Conservation (phyloP, 53 echinoderm and acorn worm genomes). For the Mesocentrotus franciscanus region DNA sequence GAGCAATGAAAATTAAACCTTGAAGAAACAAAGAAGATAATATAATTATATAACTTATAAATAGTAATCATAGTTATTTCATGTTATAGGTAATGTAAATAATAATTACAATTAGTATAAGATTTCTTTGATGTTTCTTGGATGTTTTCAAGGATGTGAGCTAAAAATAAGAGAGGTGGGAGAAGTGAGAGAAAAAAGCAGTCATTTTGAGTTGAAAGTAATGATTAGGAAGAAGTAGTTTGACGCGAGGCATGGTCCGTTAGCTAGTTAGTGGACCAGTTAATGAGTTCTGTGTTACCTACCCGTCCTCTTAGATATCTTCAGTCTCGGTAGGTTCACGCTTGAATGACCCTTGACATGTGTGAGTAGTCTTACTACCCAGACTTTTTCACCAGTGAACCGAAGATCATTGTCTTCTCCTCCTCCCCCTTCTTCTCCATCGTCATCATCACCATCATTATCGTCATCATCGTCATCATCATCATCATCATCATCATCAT, state of each 20-base stretch:
- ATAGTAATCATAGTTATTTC: no score
- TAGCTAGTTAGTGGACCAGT: constrained; percentile 43
- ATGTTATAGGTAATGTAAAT: no score
- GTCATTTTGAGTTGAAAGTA: not conserved
- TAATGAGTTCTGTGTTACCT: not conserved
- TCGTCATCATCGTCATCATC: not conserved
- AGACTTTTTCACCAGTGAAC: not conserved
- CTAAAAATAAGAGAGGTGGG: not conserved
- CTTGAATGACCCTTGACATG: constrained; percentile 42
- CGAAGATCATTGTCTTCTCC: not conserved
- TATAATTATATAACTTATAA: no score
- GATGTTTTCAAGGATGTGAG: not conserved
- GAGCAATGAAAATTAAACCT: no score
- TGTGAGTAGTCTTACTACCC: not conserved
- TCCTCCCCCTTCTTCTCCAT: not conserved
- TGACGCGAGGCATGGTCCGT: not conserved
- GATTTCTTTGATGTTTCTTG: not conserved
- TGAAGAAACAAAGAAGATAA: no score
- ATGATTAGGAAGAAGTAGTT: not conserved
- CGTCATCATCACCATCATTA: not conserved
- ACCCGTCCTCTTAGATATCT: constrained; percentile 5
- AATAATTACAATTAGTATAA: not conserved
- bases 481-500: not conserved
- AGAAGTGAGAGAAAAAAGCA: not conserved
- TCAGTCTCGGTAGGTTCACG: not conserved